Base-by-base conservation (phyloP, 2,797 vertebrate genomes). In the Acanthurus lineatus region DNA sequence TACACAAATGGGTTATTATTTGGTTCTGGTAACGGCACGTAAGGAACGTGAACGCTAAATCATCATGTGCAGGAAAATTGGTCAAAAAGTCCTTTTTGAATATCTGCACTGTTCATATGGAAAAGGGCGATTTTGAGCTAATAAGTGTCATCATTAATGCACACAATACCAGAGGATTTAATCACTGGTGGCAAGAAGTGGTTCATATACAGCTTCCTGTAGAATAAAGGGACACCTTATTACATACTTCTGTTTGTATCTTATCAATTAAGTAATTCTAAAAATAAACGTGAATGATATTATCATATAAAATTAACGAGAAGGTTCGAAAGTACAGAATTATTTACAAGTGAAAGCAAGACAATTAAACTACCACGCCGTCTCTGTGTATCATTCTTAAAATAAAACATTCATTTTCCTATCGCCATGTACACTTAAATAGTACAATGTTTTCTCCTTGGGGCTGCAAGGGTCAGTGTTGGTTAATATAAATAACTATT, bases 1-100 rank as follows among this genome's bases (percentile, higher is more conserved):
- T 73, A 74, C 51, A 85, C 44, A 54, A 85, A 83, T 69, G 17
- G 45, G 12, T 72, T 57, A 70, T 73, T 79, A 69, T 74, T 72
- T 35, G 40, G 14, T 72, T 73, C 38, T 76, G 22, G 44, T 72
- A 85, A 79, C 44, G 54, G 40, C 64, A 40, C 25, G 54, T 62
- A 73, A 69, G 81, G 25, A 19, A 8, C 11, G 57, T 49, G 45
- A 53, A 73, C 9, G 51, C 40, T 35, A 25, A 2, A 1, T 49
- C 2, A 5, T n/a, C 40, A 25, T 8, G 52, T 52, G 32, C 9
- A 20, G 44, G 20, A 15, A 69, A 81, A 71, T 5, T 38, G 58
- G 4, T 56, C 61, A 1, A 32, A 52, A 57, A 54, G n/a, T 45
- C 17, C 22, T 8, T 38, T 5, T 3, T 14, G 45, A 49, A 52